These are phyloP conservation scores for Aphelocoma californica DNA, from an alignment of 2,797 vertebrate genomes.

Conservation along the genomic window DNA sequence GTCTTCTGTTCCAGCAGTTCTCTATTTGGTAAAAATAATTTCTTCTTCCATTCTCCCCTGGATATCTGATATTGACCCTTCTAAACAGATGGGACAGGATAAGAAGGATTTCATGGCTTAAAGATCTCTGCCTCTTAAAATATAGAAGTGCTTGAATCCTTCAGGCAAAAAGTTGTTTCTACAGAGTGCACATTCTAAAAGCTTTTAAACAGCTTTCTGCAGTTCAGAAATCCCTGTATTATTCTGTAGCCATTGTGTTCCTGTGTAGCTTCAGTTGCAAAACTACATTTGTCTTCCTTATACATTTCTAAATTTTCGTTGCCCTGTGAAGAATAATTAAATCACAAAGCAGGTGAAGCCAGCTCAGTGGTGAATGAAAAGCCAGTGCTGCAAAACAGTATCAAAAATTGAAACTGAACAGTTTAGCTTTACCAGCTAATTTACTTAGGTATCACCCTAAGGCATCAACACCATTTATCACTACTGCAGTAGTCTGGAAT, in stretches of 20 bases:
- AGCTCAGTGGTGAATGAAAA: slow-evolving; percentile 43
- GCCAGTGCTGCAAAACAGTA: neutral
- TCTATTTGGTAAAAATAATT: neutral
- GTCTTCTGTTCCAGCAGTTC: neutral
- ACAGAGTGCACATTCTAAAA: neutral
- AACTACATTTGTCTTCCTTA: slow-evolving; percentile 13
- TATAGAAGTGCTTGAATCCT: neutral
- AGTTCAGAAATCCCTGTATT: slow-evolving; percentile 4
- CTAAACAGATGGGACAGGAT: neutral
- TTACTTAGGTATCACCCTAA: slow-evolving; percentile 53
- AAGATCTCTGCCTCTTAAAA: neutral
- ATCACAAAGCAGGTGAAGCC: slow-evolving; percentile 45
- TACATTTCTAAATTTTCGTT: slow-evolving; percentile 43
- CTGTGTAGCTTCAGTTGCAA: neutral
- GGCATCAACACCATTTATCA: slow-evolving; percentile 63
- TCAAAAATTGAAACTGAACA: slow-evolving; percentile 57
- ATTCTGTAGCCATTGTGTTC: neutral
- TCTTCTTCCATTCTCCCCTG: neutral
- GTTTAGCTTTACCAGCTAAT: slow-evolving; percentile 56
- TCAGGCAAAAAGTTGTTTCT: neutral
- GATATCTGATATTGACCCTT: neutral
- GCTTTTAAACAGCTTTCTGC: neutral
- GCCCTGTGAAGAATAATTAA: slow-evolving; percentile 58
- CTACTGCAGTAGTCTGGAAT: neutral
- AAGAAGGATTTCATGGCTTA: neutral